Evolutionary conservation across 2,113 vertebrate species (phyloP).

Genomic region (Salvator merianae): DNA sequence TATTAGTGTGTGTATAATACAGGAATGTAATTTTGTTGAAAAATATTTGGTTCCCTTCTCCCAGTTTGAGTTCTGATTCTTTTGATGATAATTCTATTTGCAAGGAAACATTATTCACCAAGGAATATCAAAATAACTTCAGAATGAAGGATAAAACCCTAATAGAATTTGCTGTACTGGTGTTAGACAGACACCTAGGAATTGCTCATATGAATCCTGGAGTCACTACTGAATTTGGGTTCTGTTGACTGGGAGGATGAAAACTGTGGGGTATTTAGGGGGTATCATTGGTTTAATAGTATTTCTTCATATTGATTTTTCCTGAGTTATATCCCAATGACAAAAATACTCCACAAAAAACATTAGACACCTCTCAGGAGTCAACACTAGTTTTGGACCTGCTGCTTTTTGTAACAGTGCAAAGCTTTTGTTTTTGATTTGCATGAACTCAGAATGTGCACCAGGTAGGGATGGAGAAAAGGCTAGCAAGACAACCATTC

Average conservation of each 20-base stretch:
- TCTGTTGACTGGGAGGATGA: too few relatives aligned
- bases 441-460: background rate
- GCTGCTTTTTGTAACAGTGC: background rate
- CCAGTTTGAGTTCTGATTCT: background rate
- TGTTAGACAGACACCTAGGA: background rate
- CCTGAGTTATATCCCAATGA: too few relatives aligned
- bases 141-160: background rate
- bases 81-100: background rate
- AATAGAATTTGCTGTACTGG: background rate
- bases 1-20: background rate
- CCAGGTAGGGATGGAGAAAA: background rate
- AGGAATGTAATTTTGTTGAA: background rate
- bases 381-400: background rate
- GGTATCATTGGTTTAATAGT: too few relatives aligned
- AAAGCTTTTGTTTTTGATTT: background rate
- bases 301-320: too few relatives aligned
- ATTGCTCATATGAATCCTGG: background rate
- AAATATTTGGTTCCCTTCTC: too few relatives aligned
- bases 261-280: too few relatives aligned
- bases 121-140: constrained; percentile 1
- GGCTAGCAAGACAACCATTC: background rate
- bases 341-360: too few relatives aligned
- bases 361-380: too few relatives aligned
- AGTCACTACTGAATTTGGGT: too few relatives aligned
- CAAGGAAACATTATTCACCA: background rate